phyloP scores from a whole-genome alignment of 2,797 vertebrate species.

The Crenuchus spilurus region DNA sequence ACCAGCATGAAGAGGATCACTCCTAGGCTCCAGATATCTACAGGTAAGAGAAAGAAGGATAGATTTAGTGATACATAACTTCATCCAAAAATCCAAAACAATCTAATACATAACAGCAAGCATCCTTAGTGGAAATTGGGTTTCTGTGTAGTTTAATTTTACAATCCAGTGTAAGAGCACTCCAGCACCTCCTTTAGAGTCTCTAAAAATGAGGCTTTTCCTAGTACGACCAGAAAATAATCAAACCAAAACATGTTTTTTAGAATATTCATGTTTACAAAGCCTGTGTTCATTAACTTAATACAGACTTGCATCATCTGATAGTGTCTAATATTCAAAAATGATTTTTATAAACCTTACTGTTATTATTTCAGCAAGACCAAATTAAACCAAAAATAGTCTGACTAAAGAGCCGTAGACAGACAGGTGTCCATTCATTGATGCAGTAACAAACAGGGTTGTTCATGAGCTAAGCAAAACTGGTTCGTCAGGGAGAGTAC shows the following conservation, averaged over 20 bases:
- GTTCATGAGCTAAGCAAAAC: not conserved
- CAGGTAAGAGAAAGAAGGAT: not conserved
- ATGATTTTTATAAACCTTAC: too few species aligned
- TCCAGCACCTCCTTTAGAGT: too few species aligned
- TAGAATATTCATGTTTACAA: too few species aligned
- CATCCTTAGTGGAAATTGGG: not conserved
- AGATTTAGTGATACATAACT: not conserved
- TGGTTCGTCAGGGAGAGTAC: not conserved
- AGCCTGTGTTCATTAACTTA: too few species aligned
- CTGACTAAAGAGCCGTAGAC: not conserved
- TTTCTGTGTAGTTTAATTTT: not conserved
- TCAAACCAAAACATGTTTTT: not conserved
- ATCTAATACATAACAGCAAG: not conserved
- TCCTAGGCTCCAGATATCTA: conserved; percentile 90
- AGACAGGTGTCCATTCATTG: conserved; percentile 10
- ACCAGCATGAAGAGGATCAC: conserved; percentile 92
- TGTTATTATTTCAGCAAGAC: too few species aligned
- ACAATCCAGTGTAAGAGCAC: not conserved
- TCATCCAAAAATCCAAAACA: too few species aligned
- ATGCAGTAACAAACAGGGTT: conserved; percentile 14
- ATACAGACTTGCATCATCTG: too few species aligned
- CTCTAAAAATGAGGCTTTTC: too few species aligned
- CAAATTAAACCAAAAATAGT: not conserved
- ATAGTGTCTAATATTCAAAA: too few species aligned
- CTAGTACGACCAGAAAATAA: too few species aligned